Base-by-base conservation (phyloP, 2,888 invertebrate genomes). In the Panopea generosa region DNA sequence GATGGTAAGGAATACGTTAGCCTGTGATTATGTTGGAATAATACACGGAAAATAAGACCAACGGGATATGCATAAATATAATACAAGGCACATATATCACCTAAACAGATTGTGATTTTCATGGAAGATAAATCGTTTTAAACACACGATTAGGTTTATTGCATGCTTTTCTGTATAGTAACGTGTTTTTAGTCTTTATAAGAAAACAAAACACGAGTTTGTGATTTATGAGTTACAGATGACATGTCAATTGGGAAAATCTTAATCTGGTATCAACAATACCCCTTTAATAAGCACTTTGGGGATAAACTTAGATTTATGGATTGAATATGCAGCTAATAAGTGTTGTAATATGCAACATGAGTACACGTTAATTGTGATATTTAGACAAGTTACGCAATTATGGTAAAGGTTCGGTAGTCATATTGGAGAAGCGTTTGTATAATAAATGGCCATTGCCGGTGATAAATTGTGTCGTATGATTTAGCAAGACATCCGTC, bases 71-170 rank as follows among this genome's bases (percentile, higher is more conserved):
- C 67, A 63, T 66, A 69, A 52, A 66, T 56, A 62, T 69, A 61
- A 53, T 52, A 68, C 62, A 55, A 59, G 53, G 57, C 18, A 59
- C 59, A 68, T 77, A 68, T 66, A 77, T 71, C 77, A 77, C 26
- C 7, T 24, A 24, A 66, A 56, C 69, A 56, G 55, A 61, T 55
- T 49, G 43, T 56, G 75, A 50, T 70, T 69, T 69, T 65, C 55
- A 60, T 69, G 66, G 61, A 43, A 33, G 27, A 45, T 60, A 60
- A 60, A 60, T 60, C 27, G 45, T n/a, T 20, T 7, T 45, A 60
- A 60, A 60, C 60, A 60, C 43, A 43, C 45, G 60, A 60, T 60
- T 60, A 47, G 45, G 43, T 45, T 60, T 33, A 33, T 26, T 55
- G 55, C 55, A 55, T 20, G 50, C 11, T 50, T 50, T 50, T 50